phyloP scores from a whole-genome alignment of 2,797 vertebrate species.

The Coendou prehensilis region DNA sequence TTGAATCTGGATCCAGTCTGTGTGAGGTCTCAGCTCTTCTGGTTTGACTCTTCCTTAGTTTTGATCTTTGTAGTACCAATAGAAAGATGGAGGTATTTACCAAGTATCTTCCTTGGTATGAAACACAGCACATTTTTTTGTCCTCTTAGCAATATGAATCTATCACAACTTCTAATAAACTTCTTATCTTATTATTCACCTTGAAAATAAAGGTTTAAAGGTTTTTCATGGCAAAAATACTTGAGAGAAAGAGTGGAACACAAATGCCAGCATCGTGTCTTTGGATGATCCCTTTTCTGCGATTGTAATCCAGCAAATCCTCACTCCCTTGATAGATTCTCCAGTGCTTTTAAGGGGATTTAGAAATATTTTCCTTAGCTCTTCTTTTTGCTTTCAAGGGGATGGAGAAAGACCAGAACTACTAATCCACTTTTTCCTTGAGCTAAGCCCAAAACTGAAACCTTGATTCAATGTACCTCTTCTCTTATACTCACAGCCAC shows the following conservation, averaged over 20 bases:
- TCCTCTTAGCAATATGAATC: background rate
- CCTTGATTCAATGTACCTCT: background rate
- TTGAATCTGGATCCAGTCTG: background rate
- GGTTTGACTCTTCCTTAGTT: background rate
- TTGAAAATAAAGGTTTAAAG: background rate
- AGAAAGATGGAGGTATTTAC: background rate
- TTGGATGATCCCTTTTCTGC: background rate
- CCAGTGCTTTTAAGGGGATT: background rate
- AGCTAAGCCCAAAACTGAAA: slow-evolving; percentile 33
- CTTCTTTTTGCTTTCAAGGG: background rate
- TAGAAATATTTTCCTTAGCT: background rate
- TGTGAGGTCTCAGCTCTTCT: background rate
- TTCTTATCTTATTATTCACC: background rate
- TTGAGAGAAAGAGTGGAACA: background rate
- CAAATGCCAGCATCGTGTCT: background rate
- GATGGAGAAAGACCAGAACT: background rate
- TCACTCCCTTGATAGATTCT: background rate
- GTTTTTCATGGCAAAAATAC: background rate
- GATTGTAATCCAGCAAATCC: background rate
- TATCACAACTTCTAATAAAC: background rate
- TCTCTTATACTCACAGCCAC: background rate
- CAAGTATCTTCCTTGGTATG: background rate
- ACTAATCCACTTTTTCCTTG: background rate
- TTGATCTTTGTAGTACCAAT: background rate
- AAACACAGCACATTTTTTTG: background rate